Base-by-base conservation (phyloP, 2,113 vertebrate genomes). In the Stomatorhinus ivindoensis region DNA sequence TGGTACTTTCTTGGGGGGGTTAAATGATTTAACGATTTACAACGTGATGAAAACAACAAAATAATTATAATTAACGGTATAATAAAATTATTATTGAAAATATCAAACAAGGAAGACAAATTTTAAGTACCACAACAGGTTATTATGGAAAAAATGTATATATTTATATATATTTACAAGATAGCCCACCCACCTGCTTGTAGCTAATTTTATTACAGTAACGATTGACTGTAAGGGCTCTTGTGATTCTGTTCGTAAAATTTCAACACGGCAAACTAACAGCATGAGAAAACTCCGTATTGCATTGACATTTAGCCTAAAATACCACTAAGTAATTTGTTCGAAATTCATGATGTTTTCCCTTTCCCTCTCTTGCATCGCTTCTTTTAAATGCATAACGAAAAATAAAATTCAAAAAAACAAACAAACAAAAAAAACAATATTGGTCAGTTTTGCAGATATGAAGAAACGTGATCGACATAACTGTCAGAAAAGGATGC, bases 91-190 rank as follows among this genome's bases (percentile, higher is more conserved):
- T 76, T 94, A 88, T 92, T 93, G 93, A 94, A 95, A 93, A 92
- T 93, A 96, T 97, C 93, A 96, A 97, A 97, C 93, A 93, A 94
- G 94, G 94, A 96, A 97, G 95, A 97, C 95, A 96, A 97, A 96
- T 95, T 96, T 92, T 96, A 97, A 96, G 96, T 97, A 97, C 97
- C 97, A 97, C 96, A 92, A 95, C 95, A 95, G 94, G 94, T 95
- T 95, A 95, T 91, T 92, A 95, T 97, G 97, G 94, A 97, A 97
- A 94, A 91, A 93, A 96, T 92, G 94, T 92, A 94, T 94, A 94
- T 95, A 89, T 94, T 94, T 95, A 95, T 89, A 95, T 94, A 95
- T 98, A 98, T 99, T 98, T 99, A 99, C 98, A 99, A 91, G 93
- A 95, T 93, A 95, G 96, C 95, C 95, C 94, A 95, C 92, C 94